Conservation (phyloP, 1,140 invertebrate species). For the Heliconius melpomene region DNA sequence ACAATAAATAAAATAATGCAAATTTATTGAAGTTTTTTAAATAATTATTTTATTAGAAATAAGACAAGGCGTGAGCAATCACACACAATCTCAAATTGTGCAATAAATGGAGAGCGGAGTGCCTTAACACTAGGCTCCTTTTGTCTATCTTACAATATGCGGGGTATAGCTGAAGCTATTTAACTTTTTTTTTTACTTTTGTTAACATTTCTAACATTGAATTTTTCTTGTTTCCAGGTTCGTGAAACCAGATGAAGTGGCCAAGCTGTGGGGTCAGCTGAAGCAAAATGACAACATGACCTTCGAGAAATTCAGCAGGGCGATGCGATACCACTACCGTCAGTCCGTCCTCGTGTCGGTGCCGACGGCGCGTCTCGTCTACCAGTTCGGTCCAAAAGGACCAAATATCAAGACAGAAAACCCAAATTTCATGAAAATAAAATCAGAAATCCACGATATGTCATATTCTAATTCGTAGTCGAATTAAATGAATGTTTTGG, state of each 20-base stretch:
- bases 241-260: slow-evolving; percentile 94
- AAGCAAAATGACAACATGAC: slow-evolving; percentile 96
- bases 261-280: slow-evolving; percentile 92
- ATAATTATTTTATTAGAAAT: not conserved
- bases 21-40: not conserved
- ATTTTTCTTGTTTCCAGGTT: slow-evolving; percentile 83
- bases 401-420: slow-evolving; percentile 87
- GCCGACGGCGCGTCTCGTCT: slow-evolving; percentile 90
- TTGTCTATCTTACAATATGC: too few relatives aligned
- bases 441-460: slow-evolving; percentile 60
- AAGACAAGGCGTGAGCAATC: too few relatives aligned
- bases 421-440: slow-evolving; percentile 83
- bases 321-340: slow-evolving; percentile 97
- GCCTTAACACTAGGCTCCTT: too few relatives aligned
- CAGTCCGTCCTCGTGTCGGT: slow-evolving; percentile 91
- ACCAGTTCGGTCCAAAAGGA: slow-evolving; percentile 92
- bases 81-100: too few relatives aligned
- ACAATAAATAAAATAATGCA: not conserved
- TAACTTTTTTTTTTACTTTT: not conserved
- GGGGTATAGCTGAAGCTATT: too few relatives aligned
- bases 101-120: too few relatives aligned
- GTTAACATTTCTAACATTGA: not conserved
- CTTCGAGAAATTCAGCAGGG: slow-evolving; percentile 95
- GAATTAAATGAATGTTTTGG: slow-evolving; percentile 39
- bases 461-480: slow-evolving; percentile 47